phyloP scores from a whole-genome alignment of 2,113 vertebrate species.

The Cardinalis cardinalis region DNA sequence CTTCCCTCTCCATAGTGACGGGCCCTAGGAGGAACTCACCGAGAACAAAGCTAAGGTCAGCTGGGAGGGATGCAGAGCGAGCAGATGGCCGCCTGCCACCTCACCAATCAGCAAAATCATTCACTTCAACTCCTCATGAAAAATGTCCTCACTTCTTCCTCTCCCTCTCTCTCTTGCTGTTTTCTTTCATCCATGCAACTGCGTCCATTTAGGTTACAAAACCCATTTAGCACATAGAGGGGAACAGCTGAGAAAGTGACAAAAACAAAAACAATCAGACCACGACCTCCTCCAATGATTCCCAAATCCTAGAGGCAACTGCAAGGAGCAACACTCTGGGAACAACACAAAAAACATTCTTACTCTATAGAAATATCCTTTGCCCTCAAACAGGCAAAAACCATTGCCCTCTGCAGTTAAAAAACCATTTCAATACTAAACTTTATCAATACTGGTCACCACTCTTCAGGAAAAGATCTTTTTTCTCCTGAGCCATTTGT shows the following conservation, averaged over 20 bases:
- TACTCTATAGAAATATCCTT: background rate
- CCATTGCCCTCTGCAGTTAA: background rate
- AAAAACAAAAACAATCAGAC: background rate
- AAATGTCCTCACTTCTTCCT: background rate
- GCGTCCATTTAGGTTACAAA: background rate
- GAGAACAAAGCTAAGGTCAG: constrained; percentile 29
- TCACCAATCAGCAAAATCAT: background rate
- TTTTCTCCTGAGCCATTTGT: background rate
- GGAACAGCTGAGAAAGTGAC: background rate
- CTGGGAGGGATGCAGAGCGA: background rate
- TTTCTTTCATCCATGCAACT: background rate
- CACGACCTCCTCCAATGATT: background rate
- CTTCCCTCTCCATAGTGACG: background rate
- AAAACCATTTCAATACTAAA: background rate
- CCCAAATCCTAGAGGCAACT: background rate
- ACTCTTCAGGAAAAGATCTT: background rate
- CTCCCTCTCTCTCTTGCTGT: background rate
- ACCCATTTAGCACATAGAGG: background rate
- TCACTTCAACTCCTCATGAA: background rate
- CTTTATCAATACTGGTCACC: background rate
- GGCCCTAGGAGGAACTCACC: background rate
- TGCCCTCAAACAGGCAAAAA: background rate
- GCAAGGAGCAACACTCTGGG: background rate
- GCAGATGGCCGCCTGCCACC: constrained; percentile 25
- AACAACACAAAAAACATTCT: background rate